These are phyloP conservation scores for Nomada hirtipes DNA, from an alignment of 2,888 invertebrate species.

Conservation along the genomic window DNA sequence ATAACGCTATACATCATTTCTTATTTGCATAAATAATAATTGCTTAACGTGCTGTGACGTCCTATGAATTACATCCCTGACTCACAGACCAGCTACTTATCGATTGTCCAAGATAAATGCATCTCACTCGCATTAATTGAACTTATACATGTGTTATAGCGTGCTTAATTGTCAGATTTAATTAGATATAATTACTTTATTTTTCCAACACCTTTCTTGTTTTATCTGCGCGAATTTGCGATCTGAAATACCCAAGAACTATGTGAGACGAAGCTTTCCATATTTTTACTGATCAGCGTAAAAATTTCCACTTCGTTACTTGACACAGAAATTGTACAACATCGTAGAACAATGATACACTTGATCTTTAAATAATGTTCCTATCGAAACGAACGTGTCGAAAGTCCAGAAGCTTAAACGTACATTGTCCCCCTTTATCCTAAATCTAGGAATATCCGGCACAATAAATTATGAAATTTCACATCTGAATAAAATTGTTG, in stretches of 20 bases:
- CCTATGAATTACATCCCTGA: constrained; percentile 30
- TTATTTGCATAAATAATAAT: constrained; percentile 7
- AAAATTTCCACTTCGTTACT: neutral
- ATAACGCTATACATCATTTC: neutral
- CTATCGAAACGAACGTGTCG: neutral
- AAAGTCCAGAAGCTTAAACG: neutral
- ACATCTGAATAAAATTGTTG: no score
- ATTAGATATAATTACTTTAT: no score
- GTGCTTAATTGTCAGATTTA: no score
- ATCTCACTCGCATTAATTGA: constrained; percentile 23
- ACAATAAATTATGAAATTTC: no score
- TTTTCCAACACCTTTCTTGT: no score
- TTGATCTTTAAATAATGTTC: neutral
- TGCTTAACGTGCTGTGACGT: constrained; percentile 4
- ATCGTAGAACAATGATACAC: neutral
- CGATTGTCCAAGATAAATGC: constrained; percentile 18
- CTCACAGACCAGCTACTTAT: constrained; percentile 8
- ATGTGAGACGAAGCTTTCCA: no score
- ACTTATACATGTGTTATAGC: neutral
- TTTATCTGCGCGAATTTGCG: neutral
- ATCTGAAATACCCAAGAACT: neutral
- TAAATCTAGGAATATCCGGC: no score
- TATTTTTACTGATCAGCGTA: neutral
- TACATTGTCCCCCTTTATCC: no score
- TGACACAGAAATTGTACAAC: constrained; percentile 13